These are phyloP conservation scores for Lepus oiostolus DNA, from an alignment of 2,797 vertebrate species.

Conservation along the genomic window DNA sequence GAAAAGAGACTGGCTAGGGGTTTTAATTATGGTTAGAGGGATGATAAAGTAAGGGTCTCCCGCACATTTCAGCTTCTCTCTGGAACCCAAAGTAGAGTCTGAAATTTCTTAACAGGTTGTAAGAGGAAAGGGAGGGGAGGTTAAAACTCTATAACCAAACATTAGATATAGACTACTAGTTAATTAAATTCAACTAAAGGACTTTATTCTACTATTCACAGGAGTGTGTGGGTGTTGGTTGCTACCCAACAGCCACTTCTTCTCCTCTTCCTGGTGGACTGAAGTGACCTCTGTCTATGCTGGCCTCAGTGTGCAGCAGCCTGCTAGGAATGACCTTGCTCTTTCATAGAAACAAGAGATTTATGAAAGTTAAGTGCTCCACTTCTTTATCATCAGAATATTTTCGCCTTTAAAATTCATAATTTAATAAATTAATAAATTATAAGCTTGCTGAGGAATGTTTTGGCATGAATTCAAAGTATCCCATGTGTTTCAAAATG, in stretches of 20 bases:
- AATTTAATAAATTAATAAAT: neutral
- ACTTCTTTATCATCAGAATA: neutral
- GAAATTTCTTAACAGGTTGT: neutral
- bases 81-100: neutral
- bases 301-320: neutral
- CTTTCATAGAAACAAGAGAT: neutral
- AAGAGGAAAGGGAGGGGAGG: fast-evolving
- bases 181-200: neutral
- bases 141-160: neutral
- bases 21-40: neutral
- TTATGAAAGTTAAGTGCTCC: neutral
- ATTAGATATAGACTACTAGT: neutral
- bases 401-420: constrained; percentile 16
- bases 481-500: neutral
- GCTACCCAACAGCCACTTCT: neutral
- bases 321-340: neutral
- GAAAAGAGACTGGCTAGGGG: neutral
- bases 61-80: neutral
- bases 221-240: neutral
- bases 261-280: neutral
- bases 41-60: neutral
- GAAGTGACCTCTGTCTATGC: neutral
- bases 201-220: neutral
- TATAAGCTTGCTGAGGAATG: neutral
- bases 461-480: neutral